Evolutionary conservation across 2,888 invertebrate species (phyloP), one percentile per base, ranked within the genome.

Genomic region (Troides aeacus): DNA sequence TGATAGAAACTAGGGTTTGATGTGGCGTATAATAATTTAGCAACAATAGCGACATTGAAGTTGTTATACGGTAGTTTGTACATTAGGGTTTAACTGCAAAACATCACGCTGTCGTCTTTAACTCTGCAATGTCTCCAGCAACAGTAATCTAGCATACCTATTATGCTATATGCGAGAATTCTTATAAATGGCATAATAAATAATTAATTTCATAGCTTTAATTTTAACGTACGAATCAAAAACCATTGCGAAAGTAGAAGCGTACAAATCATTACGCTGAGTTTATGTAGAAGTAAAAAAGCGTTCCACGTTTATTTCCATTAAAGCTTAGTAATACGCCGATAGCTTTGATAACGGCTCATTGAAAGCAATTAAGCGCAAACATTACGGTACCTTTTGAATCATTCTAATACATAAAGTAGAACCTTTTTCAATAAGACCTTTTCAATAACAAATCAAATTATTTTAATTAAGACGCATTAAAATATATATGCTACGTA

Each of bases 271-370:
- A 62, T 70, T 61, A 64, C 24, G 46, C 60, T 67, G 63, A 67
- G 64, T 64, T 70, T 67, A 70, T 70, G 60, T 67, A 64, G 46
- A 67, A 64, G 50, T 66, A 39, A 63, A 70, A 70, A 67, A 64
- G 60, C 60, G 23, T 39, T 70, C 42, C 60, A 64, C 70, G 63
- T 70, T 53, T 60, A 66, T 67, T 66, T 66, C 63, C 70, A 66
- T 70, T 66, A 60, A 60, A 67, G 46, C 70, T 53, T 60, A 63
- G 63, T 46, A 64, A 66, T 70, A 66, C 58, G 58, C 58, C 69
- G 24, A 62, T 62, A 62, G 69, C 69, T 66, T 70, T 65, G 62
- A 70, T 66, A 70, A 70, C 66, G 39, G 62, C 59, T 57, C 56
- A 62, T 70, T 70, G 62, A 62, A 62, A 62, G 50, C 66, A 70